phyloP scores from a whole-genome alignment of 1,140 invertebrate genomes.

The Anagrus nilaparvatae region DNA sequence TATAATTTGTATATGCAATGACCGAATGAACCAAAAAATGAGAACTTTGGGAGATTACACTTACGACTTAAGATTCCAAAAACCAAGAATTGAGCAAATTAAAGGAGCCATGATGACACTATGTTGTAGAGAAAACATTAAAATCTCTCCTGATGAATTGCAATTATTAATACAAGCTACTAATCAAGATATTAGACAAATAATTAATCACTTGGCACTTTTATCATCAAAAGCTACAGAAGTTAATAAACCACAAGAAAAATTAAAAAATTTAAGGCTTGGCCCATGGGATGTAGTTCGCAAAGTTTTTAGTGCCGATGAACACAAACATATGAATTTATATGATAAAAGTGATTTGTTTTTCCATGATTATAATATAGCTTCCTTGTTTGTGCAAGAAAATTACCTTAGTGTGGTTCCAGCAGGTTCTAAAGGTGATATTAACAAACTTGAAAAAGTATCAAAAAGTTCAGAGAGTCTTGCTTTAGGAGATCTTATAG shows the following conservation, averaged over 20 bases:
- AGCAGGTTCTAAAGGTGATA: slow-evolving; percentile 47
- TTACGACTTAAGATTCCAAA: slow-evolving; percentile 79
- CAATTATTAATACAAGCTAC: slow-evolving; percentile 78
- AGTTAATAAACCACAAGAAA: slow-evolving; percentile 42
- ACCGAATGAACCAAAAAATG: slow-evolving; percentile 90
- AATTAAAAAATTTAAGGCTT: slow-evolving; percentile 75
- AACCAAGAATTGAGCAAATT: slow-evolving; percentile 83
- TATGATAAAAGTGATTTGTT: slow-evolving; percentile 86
- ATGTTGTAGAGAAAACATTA: slow-evolving; percentile 85
- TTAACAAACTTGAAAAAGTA: slow-evolving; percentile 59
- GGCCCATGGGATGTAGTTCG: slow-evolving; percentile 90
- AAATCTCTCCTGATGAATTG: slow-evolving; percentile 65
- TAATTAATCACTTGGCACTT: slow-evolving; percentile 78
- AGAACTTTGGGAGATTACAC: slow-evolving; percentile 88
- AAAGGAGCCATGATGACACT: slow-evolving; percentile 82
- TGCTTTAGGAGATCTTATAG: slow-evolving; percentile 76
- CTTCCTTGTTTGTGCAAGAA: slow-evolving; percentile 94
- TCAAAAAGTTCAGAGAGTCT: slow-evolving; percentile 76
- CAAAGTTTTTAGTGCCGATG: slow-evolving; percentile 77
- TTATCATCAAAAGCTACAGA: slow-evolving; percentile 48
- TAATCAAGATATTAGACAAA: slow-evolving; percentile 89
- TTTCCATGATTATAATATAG: slow-evolving; percentile 94
- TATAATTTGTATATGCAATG: slow-evolving; percentile 98
- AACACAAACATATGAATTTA: slow-evolving; percentile 72
- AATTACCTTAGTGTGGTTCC: slow-evolving; percentile 80